Evolutionary conservation across 2,888 invertebrate species (phyloP), one percentile per base, ranked within the genome.

Genomic region (Meteorus colon): DNA sequence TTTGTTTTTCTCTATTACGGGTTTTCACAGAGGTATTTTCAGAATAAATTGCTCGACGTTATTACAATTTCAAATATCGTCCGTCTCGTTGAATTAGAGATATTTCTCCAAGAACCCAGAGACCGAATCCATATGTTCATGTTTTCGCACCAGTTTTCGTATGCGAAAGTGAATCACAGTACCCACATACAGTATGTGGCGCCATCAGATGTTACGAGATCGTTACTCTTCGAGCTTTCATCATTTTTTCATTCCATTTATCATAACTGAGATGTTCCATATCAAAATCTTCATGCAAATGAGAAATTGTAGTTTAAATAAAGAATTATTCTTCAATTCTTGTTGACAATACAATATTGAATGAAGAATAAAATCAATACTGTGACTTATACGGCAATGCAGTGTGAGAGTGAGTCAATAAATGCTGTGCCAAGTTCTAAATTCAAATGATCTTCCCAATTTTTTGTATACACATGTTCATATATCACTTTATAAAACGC

Each of bases 41-140:
- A 29, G n/a, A 27, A 31, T 14, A 68, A 45, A 27, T 48, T 14
- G n/a, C 29, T 51, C 68, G 1, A 10, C 10, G 19, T 71, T 75
- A 84, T 84, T 83, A 83, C 81, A 83, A 83, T 84, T 84, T 84
- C 82, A 84, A 84, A 84, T 77, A 60, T 24, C 71, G 62, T 73
- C 79, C 63, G 70, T 78, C 14, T 45, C 79, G 81, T 83, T 84
- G 84, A 84, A 84, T 84, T 84, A 84, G 84, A 84, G 83, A 84
- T 84, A 45, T 45, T 45, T 45, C 45, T 45, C 41, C 67, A 5
- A 51, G 70, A 70, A 12, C 55, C 8, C 59, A 24, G 31, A 12
- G 70, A 27, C 45, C 55, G 24, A 68, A 19, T 48, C 51, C 68
- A 45, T 31, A 51, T 55, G 68, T 48, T 48, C 70, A 31, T 63